phyloP scores from a whole-genome alignment of 2,113 vertebrate species.

The Malurus alboscapulatus region DNA sequence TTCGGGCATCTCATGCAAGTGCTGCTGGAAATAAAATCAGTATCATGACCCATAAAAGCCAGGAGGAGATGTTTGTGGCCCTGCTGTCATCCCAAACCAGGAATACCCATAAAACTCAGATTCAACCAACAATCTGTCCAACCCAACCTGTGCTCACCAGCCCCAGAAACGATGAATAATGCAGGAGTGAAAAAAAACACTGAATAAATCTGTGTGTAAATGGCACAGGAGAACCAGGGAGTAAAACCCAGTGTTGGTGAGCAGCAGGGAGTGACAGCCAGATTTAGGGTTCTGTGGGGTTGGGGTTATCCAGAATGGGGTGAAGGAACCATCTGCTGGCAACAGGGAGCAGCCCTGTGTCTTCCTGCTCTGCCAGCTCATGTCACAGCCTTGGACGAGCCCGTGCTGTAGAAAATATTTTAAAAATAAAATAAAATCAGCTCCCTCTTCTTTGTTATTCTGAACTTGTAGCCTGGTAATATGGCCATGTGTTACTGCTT shows the following conservation, averaged over 20 bases:
- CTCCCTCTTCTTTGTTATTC: neutral
- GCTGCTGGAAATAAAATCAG: neutral
- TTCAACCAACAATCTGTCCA: neutral
- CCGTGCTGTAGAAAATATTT: neutral
- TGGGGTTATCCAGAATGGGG: conserved; percentile 59
- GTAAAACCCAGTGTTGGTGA: neutral
- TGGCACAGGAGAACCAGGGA: neutral
- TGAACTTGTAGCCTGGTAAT: neutral
- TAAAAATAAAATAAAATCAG: neutral
- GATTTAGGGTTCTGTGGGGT: neutral
- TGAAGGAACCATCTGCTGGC: conserved; percentile 22
- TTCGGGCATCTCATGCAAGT: neutral
- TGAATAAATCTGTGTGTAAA: neutral
- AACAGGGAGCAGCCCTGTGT: neutral
- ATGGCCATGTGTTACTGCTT: rapidly evolving
- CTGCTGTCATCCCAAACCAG: neutral
- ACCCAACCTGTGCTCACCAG: neutral
- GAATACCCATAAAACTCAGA: neutral
- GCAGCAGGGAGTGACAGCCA: neutral
- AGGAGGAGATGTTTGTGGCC: neutral
- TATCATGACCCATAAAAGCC: neutral
- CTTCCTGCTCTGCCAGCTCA: neutral
- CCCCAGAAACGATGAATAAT: neutral
- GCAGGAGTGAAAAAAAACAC: neutral
- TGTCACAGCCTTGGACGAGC: neutral